These are phyloP conservation scores for Rhineura floridana DNA, from an alignment of 2,113 vertebrate genomes.

Conservation along the genomic window DNA sequence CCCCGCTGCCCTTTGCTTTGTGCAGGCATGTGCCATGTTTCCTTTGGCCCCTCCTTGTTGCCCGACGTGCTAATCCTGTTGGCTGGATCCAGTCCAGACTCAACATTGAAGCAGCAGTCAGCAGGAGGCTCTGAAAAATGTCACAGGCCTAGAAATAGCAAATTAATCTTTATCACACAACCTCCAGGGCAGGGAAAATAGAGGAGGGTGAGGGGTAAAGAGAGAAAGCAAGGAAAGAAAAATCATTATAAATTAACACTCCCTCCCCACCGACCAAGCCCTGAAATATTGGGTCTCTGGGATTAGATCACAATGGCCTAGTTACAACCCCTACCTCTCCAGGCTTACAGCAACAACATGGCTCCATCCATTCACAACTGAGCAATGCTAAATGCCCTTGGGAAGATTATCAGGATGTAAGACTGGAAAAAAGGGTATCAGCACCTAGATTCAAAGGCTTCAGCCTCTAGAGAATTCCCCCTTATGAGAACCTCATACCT, in stretches of 20 bases:
- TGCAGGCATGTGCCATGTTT: conserved; percentile 52
- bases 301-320: conserved; percentile 71
- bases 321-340: conserved; percentile 62
- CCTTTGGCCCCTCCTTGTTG: conserved; percentile 51
- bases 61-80: conserved; percentile 42
- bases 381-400: conserved; percentile 8
- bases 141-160: conserved; percentile 76
- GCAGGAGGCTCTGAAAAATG: conserved; percentile 75
- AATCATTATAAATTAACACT: conserved; percentile 63
- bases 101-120: conserved; percentile 67
- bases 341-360: conserved; percentile 37
- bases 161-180: conserved; percentile 74
- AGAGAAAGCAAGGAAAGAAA: conserved; percentile 8
- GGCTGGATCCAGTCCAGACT: conserved; percentile 66
- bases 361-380: conserved; percentile 55
- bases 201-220: conserved; percentile 40
- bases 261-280: conserved; percentile 59
- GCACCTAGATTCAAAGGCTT: background rate
- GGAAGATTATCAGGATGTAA: background rate
- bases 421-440: background rate
- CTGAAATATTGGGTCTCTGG: conserved; percentile 58
- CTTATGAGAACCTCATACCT: background rate
- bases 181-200: conserved; percentile 62
- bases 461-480: background rate
- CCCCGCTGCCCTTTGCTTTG: conserved; percentile 31